These are phyloP conservation scores for Vireo altiloquus DNA, from an alignment of 2,113 vertebrate species.

Conservation along the genomic window DNA sequence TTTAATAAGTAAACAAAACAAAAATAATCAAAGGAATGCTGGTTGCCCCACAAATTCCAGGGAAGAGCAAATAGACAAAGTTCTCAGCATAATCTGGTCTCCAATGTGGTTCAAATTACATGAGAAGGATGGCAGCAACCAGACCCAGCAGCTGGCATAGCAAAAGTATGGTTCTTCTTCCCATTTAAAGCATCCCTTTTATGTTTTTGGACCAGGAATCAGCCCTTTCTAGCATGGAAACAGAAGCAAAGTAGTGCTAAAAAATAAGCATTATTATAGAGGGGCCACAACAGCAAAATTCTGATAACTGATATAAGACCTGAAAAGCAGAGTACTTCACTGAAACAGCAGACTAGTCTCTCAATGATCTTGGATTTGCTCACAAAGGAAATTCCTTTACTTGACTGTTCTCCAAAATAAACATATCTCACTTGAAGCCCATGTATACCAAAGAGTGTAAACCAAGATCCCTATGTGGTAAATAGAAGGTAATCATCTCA, in stretches of 20 bases:
- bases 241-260: background rate
- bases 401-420: background rate
- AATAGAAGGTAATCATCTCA: background rate
- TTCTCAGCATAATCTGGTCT: background rate
- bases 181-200: background rate
- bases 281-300: background rate
- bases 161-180: background rate
- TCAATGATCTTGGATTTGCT: background rate
- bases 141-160: background rate
- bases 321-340: background rate
- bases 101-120: background rate
- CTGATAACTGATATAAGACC: background rate
- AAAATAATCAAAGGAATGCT: background rate
- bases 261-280: background rate
- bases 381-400: background rate
- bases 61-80: background rate
- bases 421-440: background rate
- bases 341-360: background rate
- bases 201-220: background rate
- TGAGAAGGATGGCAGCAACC: background rate
- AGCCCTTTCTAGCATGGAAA: background rate
- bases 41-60: background rate
- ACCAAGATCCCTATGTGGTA: background rate
- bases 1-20: background rate
- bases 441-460: background rate